These are phyloP conservation scores for Drosophila subobscura DNA, from an alignment of 1,140 invertebrate species.

Conservation along the genomic window DNA sequence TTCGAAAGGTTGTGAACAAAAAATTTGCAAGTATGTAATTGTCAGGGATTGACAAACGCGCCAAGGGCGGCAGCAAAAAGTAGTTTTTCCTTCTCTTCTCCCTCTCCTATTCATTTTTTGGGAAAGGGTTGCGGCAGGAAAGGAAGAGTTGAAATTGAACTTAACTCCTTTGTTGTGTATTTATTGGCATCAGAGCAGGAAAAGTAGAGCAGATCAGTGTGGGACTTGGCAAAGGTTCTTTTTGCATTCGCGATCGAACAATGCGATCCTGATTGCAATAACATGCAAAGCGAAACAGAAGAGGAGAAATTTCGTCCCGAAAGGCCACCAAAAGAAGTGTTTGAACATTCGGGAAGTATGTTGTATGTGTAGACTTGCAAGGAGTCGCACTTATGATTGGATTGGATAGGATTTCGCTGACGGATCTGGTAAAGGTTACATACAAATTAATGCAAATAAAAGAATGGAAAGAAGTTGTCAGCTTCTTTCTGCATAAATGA, in stretches of 20 bases:
- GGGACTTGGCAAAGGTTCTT: conserved; percentile 52
- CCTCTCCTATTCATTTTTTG: conserved; percentile 22
- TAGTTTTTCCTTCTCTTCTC: too few species aligned
- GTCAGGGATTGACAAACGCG: conserved; percentile 62
- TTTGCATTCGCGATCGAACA: conserved; percentile 65
- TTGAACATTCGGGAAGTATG: conserved; percentile 3
- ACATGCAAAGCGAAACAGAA: conserved; percentile 63
- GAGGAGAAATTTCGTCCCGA: conserved; percentile 21
- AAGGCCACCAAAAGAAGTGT: conserved; percentile 57
- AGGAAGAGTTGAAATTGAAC: conserved; percentile 65
- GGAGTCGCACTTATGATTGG: conserved; percentile 31
- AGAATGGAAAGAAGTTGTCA: neutral
- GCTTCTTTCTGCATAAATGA: neutral
- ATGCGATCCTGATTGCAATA: conserved; percentile 74
- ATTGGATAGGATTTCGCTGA: conserved; percentile 6
- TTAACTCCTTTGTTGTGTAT: conserved; percentile 80
- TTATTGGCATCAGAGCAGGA: conserved; percentile 66
- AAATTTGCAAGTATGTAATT: conserved; percentile 83
- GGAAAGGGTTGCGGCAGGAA: conserved; percentile 17
- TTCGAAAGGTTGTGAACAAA: conserved; percentile 61
- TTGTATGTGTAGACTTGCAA: conserved; percentile 12
- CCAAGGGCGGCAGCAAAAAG: conserved; percentile 20
- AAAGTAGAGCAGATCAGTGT: conserved; percentile 54
- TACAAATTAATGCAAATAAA: conserved; percentile 10
- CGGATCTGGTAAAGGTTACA: conserved; percentile 1